These are phyloP conservation scores for Mythimna pallens DNA, from an alignment of 2,888 invertebrate genomes.

Conservation along the genomic window DNA sequence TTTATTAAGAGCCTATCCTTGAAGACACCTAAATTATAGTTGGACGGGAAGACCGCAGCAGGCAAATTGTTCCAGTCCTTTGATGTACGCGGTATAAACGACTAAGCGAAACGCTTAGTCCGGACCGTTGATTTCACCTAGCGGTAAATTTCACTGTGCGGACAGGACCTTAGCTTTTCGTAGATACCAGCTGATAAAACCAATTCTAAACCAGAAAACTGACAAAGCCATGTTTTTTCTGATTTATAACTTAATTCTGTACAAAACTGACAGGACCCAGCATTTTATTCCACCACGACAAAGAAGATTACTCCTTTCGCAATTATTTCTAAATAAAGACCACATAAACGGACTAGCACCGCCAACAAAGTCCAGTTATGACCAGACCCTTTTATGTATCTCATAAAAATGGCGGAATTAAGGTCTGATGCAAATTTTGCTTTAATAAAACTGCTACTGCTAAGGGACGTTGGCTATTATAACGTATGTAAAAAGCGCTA, in stretches of 20 bases:
- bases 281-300: slow-evolving; percentile 15
- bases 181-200: too few species aligned
- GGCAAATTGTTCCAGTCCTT: too few species aligned
- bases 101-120: too few species aligned
- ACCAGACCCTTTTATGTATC: slow-evolving; percentile 43
- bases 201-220: too few species aligned
- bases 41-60: too few species aligned
- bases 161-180: too few species aligned
- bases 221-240: background rate
- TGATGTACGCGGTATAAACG: too few species aligned
- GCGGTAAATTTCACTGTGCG: too few species aligned
- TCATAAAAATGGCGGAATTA: slow-evolving; percentile 62
- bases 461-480: slow-evolving; percentile 29
- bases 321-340: slow-evolving; percentile 49
- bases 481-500: slow-evolving; percentile 31
- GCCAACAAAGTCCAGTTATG: slow-evolving; percentile 51
- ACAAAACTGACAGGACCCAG: background rate
- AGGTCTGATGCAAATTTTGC: slow-evolving; percentile 66
- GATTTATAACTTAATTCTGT: background rate
- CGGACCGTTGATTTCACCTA: too few species aligned
- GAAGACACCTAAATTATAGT: too few species aligned
- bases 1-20: too few species aligned
- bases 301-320: slow-evolving; percentile 7
- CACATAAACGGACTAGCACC: slow-evolving; percentile 23
- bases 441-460: slow-evolving; percentile 56